A percentile compares a stretch with the other conserved stretches of the same genome.
These are phyloP conservation scores for Hormiphora californensis DNA, from an alignment of 37 sponge, comb jelly and placozoan species.

Conservation along the genomic window DNA sequence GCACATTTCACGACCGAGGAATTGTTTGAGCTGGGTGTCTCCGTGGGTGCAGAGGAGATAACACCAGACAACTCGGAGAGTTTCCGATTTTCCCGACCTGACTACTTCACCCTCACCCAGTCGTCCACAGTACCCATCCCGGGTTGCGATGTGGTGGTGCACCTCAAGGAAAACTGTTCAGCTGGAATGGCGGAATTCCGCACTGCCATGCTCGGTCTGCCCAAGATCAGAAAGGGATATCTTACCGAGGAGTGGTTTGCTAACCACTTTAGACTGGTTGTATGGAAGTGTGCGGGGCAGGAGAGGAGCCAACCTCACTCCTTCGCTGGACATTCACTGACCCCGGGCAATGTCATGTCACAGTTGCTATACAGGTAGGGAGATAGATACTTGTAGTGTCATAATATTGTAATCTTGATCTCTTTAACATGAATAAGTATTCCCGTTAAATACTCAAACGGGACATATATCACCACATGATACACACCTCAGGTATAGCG, in stretches of 20 bases:
- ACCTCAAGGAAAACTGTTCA: neutral
- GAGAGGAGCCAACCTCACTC: neutral
- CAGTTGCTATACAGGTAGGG: too few relatives aligned
- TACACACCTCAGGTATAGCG: neutral
- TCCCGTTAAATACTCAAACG: too few relatives aligned
- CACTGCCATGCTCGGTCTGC: neutral
- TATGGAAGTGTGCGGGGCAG: constrained; percentile 15
- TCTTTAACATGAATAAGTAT: too few relatives aligned
- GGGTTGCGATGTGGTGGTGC: neutral
- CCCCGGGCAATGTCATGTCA: constrained; percentile 14
- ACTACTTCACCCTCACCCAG: neutral
- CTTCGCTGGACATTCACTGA: neutral
- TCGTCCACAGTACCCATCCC: neutral
- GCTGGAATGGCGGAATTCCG: neutral
- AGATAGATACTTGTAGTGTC: too few relatives aligned
- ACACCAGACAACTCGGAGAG: neutral
- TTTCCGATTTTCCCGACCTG: neutral
- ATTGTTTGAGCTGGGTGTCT: constrained; percentile 9
- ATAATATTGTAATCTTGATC: too few relatives aligned
- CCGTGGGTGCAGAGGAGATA: neutral
- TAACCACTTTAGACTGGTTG: neutral
- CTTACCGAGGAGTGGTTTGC: neutral
- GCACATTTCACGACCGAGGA: neutral
- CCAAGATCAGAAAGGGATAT: neutral
- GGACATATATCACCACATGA: too few relatives aligned